These are phyloP conservation scores for Lamprologus lemairii DNA, from an alignment of 2,113 vertebrate species.

Conservation along the genomic window DNA sequence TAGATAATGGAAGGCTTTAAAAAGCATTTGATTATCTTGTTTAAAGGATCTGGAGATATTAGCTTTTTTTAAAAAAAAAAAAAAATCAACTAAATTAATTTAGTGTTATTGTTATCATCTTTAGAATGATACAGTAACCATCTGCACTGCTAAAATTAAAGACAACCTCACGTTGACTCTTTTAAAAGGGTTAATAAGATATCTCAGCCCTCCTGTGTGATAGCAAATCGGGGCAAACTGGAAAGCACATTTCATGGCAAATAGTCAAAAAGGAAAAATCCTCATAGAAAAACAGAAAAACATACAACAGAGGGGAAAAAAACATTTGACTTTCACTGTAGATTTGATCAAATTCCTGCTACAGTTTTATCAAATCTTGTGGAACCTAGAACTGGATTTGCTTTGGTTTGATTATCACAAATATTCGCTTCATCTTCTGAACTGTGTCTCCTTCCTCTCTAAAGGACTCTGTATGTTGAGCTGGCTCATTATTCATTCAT, in stretches of 20 bases:
- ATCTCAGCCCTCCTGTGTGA: not conserved
- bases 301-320: not conserved
- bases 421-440: not conserved
- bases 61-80: not conserved
- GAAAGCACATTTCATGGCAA: not conserved
- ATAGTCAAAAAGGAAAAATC: not conserved
- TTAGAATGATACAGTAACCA: not conserved
- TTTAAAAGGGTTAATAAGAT: not conserved
- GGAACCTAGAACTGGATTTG: not conserved
- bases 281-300: not conserved
- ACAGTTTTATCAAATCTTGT: not conserved
- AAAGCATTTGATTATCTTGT: not conserved
- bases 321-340: not conserved
- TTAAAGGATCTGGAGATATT: not conserved
- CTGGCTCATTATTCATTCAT: conserved; percentile 4
- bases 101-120: not conserved
- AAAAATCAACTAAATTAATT: not conserved
- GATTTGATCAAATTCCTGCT: not conserved
- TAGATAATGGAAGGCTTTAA: not conserved
- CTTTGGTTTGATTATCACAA: not conserved
- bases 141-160: not conserved
- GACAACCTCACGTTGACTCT: not conserved
- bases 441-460: not conserved
- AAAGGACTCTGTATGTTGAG: not conserved
- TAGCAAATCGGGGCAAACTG: not conserved